These are phyloP conservation scores for Meda fulgida DNA, from an alignment of 2,797 vertebrate species.

Conservation along the genomic window DNA sequence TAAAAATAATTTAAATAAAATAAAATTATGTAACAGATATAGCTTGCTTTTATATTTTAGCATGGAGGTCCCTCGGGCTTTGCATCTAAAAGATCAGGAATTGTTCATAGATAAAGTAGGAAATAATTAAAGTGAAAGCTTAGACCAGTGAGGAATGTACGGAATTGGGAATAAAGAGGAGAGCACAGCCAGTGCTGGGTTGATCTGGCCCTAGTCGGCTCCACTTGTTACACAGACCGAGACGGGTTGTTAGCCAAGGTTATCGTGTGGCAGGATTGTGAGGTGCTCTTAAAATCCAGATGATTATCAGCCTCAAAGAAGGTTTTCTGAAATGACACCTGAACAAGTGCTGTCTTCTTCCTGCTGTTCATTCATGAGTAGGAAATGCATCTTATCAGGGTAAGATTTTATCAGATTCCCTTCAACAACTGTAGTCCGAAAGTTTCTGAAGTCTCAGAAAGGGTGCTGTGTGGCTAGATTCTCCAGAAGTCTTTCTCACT, in stretches of 20 bases:
- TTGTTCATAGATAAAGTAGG: constrained; percentile 10
- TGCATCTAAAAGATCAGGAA: background rate
- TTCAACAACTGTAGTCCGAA: background rate
- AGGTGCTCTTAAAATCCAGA: constrained; percentile 44
- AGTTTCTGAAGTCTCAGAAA: background rate
- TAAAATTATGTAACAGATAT: background rate
- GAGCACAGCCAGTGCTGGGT: constrained; percentile 4
- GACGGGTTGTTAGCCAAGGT: constrained; percentile 38
- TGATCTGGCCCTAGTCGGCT: constrained; percentile 20
- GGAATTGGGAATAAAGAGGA: constrained; percentile 33
- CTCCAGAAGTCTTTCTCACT: background rate
- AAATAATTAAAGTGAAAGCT: constrained; percentile 39
- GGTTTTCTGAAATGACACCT: constrained; percentile 20
- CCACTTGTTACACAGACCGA: constrained; percentile 25
- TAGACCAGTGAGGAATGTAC: constrained; percentile 42
- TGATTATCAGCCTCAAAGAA: constrained; percentile 53
- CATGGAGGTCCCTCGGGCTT: too few species aligned
- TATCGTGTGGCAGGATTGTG: constrained; percentile 50
- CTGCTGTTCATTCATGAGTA: constrained; percentile 21
- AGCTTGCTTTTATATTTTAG: too few species aligned
- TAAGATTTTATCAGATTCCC: constrained; percentile 17
- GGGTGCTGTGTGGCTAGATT: background rate
- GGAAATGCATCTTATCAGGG: constrained; percentile 29
- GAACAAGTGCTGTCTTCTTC: constrained; percentile 20
- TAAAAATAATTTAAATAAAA: background rate